These are phyloP conservation scores for Atlantisia rogersi DNA, from an alignment of 2,113 vertebrate genomes.

Conservation along the genomic window DNA sequence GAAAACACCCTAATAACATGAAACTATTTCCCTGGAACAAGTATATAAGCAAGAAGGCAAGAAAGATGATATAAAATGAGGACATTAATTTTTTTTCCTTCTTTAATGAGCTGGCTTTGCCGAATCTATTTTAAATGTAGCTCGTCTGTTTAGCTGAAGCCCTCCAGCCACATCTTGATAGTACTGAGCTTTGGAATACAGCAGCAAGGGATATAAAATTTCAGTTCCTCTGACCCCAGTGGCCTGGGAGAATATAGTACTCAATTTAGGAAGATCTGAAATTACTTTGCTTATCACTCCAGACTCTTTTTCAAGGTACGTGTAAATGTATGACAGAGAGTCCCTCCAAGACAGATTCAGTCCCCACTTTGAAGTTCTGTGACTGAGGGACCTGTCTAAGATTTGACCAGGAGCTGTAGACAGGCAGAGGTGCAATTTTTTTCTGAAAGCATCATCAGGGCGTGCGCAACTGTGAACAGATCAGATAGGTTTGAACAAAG, in stretches of 20 bases:
- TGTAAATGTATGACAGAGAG: background rate
- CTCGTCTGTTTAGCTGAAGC: conserved; percentile 23
- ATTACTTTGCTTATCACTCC: background rate
- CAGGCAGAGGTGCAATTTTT: background rate
- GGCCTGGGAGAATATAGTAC: background rate
- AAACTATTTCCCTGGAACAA: conserved; percentile 22
- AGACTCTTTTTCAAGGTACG: background rate
- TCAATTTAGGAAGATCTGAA: conserved; percentile 3
- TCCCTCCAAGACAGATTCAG: background rate
- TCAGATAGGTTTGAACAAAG: conserved; percentile 26
- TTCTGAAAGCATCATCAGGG: background rate
- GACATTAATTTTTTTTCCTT: background rate
- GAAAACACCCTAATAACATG: conserved; percentile 27
- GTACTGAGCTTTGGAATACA: background rate
- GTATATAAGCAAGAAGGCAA: background rate
- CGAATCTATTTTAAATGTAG: conserved; percentile 22
- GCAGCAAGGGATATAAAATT: background rate
- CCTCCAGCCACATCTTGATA: conserved; percentile 2
- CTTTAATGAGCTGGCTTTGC: conserved; percentile 43
- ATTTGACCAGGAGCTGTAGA: background rate
- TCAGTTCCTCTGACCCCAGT: background rate
- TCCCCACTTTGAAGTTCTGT: background rate
- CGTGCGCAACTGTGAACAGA: background rate
- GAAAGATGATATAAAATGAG: conserved; percentile 40
- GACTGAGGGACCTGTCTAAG: background rate